A percentile compares a stretch with the other conserved stretches of the same genome.
Conservation (phyloP, 2,113 vertebrate genomes). For the Oxygymnocypris stewartii region DNA sequence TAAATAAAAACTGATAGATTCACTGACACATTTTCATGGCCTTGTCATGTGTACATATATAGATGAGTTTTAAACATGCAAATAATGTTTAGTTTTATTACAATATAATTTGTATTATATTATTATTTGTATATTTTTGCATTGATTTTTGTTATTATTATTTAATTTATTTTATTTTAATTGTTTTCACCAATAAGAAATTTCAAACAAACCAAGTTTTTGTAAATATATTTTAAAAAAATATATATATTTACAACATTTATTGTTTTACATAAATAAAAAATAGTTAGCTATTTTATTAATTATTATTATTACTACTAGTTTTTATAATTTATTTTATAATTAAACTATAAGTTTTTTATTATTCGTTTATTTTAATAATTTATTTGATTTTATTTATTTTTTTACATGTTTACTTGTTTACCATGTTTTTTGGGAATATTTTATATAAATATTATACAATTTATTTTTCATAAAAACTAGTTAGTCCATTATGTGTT, state of each 20-base stretch:
- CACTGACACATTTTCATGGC: background rate
- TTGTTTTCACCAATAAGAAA: background rate
- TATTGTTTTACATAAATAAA: background rate
- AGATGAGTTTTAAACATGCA: background rate
- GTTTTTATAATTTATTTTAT: too few relatives aligned
- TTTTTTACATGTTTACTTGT: too few relatives aligned
- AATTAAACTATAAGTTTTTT: background rate
- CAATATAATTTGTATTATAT: background rate
- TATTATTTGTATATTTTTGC: background rate
- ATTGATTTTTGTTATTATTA: background rate
- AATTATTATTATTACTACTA: too few relatives aligned
- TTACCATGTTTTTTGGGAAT: too few relatives aligned
- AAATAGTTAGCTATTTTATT: too few relatives aligned
- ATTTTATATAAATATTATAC: too few relatives aligned
- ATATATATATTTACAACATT: background rate
- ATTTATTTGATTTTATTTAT: too few relatives aligned
- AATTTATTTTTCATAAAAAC: too few relatives aligned
- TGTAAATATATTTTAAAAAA: background rate
- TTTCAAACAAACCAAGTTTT: background rate
- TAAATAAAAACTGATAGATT: background rate
- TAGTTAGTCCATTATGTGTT: too few relatives aligned
- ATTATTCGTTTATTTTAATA: background rate
- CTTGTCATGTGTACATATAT: background rate
- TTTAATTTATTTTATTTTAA: background rate
- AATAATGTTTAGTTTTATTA: background rate